These are phyloP conservation scores for Scomberomorus guttatus DNA, from an alignment of 2,797 vertebrate species.

Conservation along the genomic window DNA sequence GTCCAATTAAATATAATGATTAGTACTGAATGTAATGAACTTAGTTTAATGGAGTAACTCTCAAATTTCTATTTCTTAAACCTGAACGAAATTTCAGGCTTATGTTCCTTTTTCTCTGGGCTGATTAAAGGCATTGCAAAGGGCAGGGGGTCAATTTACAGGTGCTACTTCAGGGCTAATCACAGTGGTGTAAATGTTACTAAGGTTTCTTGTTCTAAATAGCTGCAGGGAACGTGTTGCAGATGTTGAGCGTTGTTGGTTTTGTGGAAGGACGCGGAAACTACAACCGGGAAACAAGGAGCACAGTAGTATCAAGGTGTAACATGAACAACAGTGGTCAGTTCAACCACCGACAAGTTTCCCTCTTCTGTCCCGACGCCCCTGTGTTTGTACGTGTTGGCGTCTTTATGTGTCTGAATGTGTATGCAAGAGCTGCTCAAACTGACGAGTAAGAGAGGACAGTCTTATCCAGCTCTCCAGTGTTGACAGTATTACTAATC, in stretches of 20 bases:
- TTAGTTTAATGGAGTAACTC: too few relatives aligned
- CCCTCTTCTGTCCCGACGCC: constrained; percentile 43
- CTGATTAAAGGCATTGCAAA: not conserved
- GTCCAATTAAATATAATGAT: not conserved
- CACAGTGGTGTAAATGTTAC: not conserved
- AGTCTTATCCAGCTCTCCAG: constrained; percentile 94
- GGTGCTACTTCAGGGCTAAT: not conserved
- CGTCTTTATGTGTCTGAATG: constrained; percentile 74
- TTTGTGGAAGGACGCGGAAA: not conserved
- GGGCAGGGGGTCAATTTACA: not conserved
- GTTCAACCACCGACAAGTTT: constrained; percentile 43
- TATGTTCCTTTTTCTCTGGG: not conserved
- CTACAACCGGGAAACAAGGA: constrained; percentile 37
- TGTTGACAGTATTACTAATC: constrained; percentile 99
- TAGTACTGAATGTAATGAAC: not conserved
- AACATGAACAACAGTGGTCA: constrained; percentile 33
- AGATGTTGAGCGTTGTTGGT: not conserved
- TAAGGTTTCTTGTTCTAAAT: constrained; percentile 1
- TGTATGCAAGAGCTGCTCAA: constrained; percentile 80
- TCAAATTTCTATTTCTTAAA: too few relatives aligned
- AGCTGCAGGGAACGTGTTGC: not conserved
- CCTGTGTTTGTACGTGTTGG: constrained; percentile 57
- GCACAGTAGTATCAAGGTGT: constrained; percentile 32
- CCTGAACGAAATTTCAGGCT: not conserved
- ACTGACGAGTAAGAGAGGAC: constrained; percentile 84